A percentile compares a stretch with the other conserved stretches of the same genome.
Conservation (phyloP, 2,113 vertebrate species). For the Alligator mississippiensis region DNA sequence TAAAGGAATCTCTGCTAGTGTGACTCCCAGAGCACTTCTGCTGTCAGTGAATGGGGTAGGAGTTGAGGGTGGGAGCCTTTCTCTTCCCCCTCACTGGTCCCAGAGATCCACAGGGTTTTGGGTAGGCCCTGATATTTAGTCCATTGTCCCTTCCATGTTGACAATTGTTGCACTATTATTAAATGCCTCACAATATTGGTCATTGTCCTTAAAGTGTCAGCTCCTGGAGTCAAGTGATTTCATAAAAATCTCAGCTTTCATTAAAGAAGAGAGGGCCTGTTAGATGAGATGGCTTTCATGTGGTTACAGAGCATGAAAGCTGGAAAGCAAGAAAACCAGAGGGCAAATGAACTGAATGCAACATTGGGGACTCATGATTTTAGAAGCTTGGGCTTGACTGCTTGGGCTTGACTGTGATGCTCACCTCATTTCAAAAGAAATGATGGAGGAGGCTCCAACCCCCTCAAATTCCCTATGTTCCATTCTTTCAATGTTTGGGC, state of each 20-base stretch:
- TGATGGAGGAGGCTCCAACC: too few relatives aligned
- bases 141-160: background rate
- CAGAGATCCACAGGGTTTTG: background rate
- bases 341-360: background rate
- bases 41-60: accelerated
- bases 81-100: background rate
- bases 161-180: background rate
- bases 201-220: background rate
- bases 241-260: background rate
- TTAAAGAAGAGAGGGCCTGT: background rate
- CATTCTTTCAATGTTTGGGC: background rate
- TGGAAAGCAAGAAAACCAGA: background rate
- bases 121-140: accelerated
- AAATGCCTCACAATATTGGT: accelerated
- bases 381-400: background rate
- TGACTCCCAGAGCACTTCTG: background rate
- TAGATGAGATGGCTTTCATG: background rate
- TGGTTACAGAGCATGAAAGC: background rate
- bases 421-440: background rate
- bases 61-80: background rate
- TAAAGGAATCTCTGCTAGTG: background rate
- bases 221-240: accelerated
- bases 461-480: background rate
- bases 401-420: background rate
- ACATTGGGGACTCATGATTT: background rate